phyloP scores from a whole-genome alignment of 2,888 invertebrate species.

The Pammene aurita region DNA sequence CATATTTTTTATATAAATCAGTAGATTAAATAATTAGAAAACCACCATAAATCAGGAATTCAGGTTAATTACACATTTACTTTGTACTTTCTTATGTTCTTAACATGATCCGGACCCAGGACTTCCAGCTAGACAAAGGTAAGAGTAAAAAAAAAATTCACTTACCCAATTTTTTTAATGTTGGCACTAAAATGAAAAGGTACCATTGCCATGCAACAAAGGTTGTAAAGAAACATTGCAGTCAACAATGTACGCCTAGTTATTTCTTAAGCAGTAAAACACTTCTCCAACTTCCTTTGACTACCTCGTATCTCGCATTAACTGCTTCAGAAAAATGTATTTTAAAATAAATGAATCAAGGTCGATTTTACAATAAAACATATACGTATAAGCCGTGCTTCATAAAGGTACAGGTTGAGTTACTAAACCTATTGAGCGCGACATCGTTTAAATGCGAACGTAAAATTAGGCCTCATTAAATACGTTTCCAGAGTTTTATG shows the following conservation, averaged over 20 bases:
- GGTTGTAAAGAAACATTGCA: conserved; percentile 25
- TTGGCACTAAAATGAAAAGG: neutral
- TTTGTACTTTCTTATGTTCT: no score
- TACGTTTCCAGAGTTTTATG: conserved; percentile 22
- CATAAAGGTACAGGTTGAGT: neutral
- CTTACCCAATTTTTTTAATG: neutral
- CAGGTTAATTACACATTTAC: no score
- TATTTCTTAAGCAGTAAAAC: conserved; percentile 33
- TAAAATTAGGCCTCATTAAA: conserved; percentile 35
- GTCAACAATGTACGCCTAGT: conserved; percentile 30
- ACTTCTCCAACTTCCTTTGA: neutral
- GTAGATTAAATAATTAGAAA: no score
- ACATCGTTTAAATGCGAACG: conserved; percentile 24
- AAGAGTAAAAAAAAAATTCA: neutral
- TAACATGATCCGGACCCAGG: no score
- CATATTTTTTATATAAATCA: no score
- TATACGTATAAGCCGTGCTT: neutral
- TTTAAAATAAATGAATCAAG: neutral
- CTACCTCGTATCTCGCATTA: neutral
- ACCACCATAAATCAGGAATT: no score
- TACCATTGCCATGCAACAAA: neutral
- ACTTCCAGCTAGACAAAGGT: no score
- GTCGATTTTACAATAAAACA: neutral
- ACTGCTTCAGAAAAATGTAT: neutral
- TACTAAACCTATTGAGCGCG: conserved; percentile 14